Base-by-base conservation (phyloP, 2,888 invertebrate genomes). In the Osedax frankpressi region DNA sequence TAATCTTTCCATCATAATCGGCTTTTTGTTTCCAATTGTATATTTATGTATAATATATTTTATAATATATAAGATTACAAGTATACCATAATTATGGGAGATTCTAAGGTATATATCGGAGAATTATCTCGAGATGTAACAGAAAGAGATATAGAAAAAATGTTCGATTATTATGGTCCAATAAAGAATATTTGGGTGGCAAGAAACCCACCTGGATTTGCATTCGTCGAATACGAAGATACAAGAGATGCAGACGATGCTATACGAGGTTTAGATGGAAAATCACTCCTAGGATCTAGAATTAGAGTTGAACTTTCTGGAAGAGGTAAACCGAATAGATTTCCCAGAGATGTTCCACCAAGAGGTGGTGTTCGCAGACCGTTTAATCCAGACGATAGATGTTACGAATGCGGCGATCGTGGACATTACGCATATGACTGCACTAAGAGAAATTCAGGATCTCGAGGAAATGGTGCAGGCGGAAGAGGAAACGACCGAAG, bases 381-480 rank as follows among this genome's bases (percentile, higher is more conserved):
- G 26, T 91, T 92, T 81, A 90, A 93, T 79, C 92, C 92, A 11
- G 92, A 93, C 81, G 94, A 94, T 86, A 89, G 92, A 76, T 94
- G 94, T 85, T 94, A 94, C 82, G 93, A 94, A 82, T 94, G 94
- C 85, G 94, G 94, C 59, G 93, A 92, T 80, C 88, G 92, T 77
- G 94, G 94, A 6, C 94, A 94, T 84, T 94, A 93, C 84, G 94
- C 94, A 72, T 88, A 94, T 78, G 93, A 94, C 84, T 94, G 94
- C 85, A 76, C 79, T 14, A 76, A 79, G 69, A 65, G 78, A 3
- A 75, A 74, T 25, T 76, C 76, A 26, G 44, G 75, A 11, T 68
- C 73, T 24, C 67, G 74, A 27, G 44, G 74, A 24, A 26, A 65
- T 11, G 26, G 74, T 24, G 25, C 44, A 19, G 25, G 60, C 25